A percentile compares a stretch with the other conserved stretches of the same genome.
These are phyloP conservation scores for Plumapathes pennacea DNA, from an alignment of 92 coral and sea anemone genomes.

Conservation along the genomic window DNA sequence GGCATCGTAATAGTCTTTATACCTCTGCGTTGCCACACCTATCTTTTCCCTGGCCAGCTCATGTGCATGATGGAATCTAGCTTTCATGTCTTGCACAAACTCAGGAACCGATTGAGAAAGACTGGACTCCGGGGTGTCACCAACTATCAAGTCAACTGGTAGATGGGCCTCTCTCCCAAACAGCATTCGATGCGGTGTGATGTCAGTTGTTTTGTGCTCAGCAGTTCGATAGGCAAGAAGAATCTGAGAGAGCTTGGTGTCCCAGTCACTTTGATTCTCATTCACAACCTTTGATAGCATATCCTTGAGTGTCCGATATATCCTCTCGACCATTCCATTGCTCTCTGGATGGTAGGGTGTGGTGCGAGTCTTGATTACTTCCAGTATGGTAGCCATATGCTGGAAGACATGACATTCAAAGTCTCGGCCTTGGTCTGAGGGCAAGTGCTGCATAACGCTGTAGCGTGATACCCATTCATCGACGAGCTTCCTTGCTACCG, in stretches of 20 bases:
- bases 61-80: conserved; percentile 9
- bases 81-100: conserved; percentile 11
- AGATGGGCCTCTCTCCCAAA: conserved; percentile 23
- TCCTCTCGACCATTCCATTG: conserved; percentile 29
- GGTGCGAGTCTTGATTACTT: too few species aligned
- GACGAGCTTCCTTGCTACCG: conserved; percentile 11
- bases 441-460: conserved; percentile 27
- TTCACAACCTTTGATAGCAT: conserved; percentile 17
- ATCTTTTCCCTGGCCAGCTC: conserved; percentile 13
- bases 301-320: conserved; percentile 20
- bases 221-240: conserved; percentile 17
- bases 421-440: conserved; percentile 22
- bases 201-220: conserved; percentile 31
- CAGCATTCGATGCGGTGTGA: conserved; percentile 22
- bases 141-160: conserved; percentile 13
- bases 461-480: conserved; percentile 29
- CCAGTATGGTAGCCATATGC: too few species aligned
- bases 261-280: conserved; percentile 26
- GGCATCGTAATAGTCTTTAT: conserved; percentile 13
- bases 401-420: conserved; percentile 13
- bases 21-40: not conserved
- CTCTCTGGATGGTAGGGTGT: conserved; percentile 20
- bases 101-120: conserved; percentile 11
- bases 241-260: conserved; percentile 7
- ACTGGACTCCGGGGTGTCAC: not conserved